Base-by-base conservation (phyloP, 2,113 vertebrate species). In the Trogon melanurus region DNA sequence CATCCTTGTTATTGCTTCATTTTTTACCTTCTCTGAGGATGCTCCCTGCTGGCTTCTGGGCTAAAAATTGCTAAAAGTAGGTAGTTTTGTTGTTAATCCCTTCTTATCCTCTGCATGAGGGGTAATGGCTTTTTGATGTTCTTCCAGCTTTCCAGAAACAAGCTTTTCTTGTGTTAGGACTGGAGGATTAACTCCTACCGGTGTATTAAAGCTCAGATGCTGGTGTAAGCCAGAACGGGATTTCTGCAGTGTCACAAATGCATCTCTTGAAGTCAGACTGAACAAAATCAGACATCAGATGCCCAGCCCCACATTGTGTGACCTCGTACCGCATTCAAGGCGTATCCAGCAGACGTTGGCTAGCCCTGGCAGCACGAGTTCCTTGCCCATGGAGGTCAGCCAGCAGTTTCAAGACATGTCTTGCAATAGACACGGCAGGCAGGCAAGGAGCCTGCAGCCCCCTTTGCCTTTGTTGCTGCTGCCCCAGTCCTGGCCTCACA, bases 301-400 rank as follows among this genome's bases (percentile, higher is more conserved):
- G 47, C 34, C 29, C 32, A n/a, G 20, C 3, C 29, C 54, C 18
- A 11, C 4, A 1, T 9, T 32, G 26, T 0, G 0, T 7, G 66
- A 32, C 51, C 48, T 83, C 1, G 0, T n/a, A 47, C 34, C 5
- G 2, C 10, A 1, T 21, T 51, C 23, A 23, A 60, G 22, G 13
- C 3, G 25, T 11, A 38, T 10, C 72, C 44, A 16, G 6, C 64
- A 66, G 53, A 38, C 2, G 2, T 19, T n/a, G 45, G 10, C 58
- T 45, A 60, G 23, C 32, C 44, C 44, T 71, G 16, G 56, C 70
- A 64, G 20, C 14, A 25, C 27, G 27, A 38, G 22, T 36, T 30
- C 34, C 67, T 72, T 54, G 48, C 41, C 70, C 44, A 16, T 6
- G 12, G 36, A 62, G 65, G 45, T 64, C 84, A 75, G 57, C 11